Conservation (phyloP, 2,888 invertebrate species). For the Andricus curvator region DNA sequence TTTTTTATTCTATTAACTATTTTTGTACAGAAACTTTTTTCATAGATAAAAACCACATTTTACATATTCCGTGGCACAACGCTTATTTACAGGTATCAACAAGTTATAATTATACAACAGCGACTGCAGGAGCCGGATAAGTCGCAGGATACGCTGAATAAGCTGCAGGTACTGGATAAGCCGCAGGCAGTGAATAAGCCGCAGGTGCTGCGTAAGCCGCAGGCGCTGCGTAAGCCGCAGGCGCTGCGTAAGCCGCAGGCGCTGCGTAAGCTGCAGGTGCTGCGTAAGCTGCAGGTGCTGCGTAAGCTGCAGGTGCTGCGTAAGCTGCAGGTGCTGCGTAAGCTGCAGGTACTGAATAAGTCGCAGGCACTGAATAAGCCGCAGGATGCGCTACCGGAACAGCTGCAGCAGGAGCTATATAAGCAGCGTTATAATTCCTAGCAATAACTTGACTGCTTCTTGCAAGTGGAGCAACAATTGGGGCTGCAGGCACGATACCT, state of each 20-base stretch:
- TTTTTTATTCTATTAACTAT: too few relatives aligned
- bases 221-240: constrained; percentile 65
- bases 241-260: constrained; percentile 63
- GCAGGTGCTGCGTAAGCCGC: constrained; percentile 65
- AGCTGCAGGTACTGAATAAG: too few relatives aligned
- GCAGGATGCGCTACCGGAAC: constrained; percentile 62
- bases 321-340: too few relatives aligned
- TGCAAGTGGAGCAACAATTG: constrained; percentile 79
- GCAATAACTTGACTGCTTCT: constrained; percentile 84
- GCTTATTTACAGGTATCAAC: not conserved
- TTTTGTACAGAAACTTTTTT: too few relatives aligned
- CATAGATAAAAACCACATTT: not conserved
- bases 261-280: constrained; percentile 79
- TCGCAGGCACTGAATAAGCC: constrained; percentile 62
- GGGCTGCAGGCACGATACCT: constrained; percentile 70
- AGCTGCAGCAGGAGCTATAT: constrained; percentile 79
- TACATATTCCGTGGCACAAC: not conserved
- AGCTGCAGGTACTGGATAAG: constrained; percentile 45
- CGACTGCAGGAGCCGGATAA: not conserved
- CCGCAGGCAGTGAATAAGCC: constrained; percentile 41
- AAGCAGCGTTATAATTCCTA: constrained; percentile 82
- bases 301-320: constrained; percentile 61
- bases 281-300: constrained; percentile 71
- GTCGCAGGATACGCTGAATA: constrained; percentile 48
- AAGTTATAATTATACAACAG: not conserved